A percentile compares a stretch with the other conserved stretches of the same genome.
phyloP scores from a whole-genome alignment of 2,113 vertebrate species.

The Colius striatus region DNA sequence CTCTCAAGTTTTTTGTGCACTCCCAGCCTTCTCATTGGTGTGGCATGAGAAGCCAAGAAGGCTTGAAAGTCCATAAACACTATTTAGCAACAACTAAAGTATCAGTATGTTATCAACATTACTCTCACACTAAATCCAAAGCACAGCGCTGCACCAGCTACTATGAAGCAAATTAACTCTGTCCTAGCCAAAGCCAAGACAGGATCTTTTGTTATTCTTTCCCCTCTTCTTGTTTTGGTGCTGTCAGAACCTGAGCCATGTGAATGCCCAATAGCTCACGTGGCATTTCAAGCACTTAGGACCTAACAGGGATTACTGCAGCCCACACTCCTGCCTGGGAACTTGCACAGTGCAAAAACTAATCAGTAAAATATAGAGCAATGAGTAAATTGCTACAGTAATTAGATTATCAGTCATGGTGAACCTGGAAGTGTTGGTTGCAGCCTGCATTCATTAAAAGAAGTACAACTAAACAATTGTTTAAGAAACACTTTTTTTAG shows the following conservation, averaged over 20 bases:
- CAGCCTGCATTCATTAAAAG: background rate
- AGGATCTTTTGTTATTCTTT: background rate
- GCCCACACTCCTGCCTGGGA: background rate
- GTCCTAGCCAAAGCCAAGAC: too few species aligned
- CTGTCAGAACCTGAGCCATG: background rate
- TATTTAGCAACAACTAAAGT: too few species aligned
- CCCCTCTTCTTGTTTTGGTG: background rate
- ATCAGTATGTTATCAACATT: too few species aligned
- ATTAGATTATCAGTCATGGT: background rate
- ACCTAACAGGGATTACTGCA: background rate
- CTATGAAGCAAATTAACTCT: too few species aligned
- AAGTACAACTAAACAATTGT: background rate
- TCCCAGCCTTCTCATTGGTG: too few species aligned
- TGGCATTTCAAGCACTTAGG: background rate
- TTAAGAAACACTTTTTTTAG: background rate
- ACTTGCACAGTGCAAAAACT: background rate
- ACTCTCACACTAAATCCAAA: too few species aligned
- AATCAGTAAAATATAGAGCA: background rate
- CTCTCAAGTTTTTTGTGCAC: too few species aligned
- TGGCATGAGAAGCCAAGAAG: too few species aligned
- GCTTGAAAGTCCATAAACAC: too few species aligned
- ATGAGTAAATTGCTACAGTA: background rate
- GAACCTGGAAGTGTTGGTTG: background rate
- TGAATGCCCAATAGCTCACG: fast-evolving
- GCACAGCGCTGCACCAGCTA: too few species aligned